Evolutionary conservation across 2,113 vertebrate genomes (phyloP).

Genomic region (Boleophthalmus pectinirostris): DNA sequence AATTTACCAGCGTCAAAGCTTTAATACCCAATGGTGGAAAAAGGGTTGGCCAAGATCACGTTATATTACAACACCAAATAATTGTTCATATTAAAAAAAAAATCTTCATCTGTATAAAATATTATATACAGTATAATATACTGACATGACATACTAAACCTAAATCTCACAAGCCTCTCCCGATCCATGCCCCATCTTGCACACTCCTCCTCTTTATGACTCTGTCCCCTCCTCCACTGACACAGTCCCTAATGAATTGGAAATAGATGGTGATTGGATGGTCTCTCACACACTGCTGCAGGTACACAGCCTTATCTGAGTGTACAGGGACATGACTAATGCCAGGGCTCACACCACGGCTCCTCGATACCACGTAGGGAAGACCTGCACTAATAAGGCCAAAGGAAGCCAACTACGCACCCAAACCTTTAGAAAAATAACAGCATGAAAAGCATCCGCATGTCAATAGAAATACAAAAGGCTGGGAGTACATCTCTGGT

Average conservation of each 20-base stretch:
- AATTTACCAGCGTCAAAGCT: neutral
- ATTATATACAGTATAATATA: neutral
- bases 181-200: conserved; percentile 23
- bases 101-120: too few relatives aligned
- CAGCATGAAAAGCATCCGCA: conserved; percentile 5
- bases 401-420: conserved; percentile 25
- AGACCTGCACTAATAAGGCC: conserved; percentile 47
- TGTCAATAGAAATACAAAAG: neutral
- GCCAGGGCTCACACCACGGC: conserved; percentile 21
- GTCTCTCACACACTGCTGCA: conserved; percentile 26
- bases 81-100: neutral
- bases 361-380: conserved; percentile 5
- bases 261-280: conserved; percentile 36
- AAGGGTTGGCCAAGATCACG: neutral
- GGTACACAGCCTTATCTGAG: conserved; percentile 29
- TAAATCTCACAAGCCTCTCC: conserved; percentile 39
- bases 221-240: conserved; percentile 35
- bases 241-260: conserved; percentile 66
- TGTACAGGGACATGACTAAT: conserved; percentile 29
- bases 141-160: conserved; percentile 37
- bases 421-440: conserved; percentile 33
- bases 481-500: neutral
- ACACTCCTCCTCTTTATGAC: conserved; percentile 12
- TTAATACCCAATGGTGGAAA: neutral
- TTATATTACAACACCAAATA: neutral